Base-by-base conservation (phyloP, 1,140 invertebrate species). In the Drosophila subobscura region DNA sequence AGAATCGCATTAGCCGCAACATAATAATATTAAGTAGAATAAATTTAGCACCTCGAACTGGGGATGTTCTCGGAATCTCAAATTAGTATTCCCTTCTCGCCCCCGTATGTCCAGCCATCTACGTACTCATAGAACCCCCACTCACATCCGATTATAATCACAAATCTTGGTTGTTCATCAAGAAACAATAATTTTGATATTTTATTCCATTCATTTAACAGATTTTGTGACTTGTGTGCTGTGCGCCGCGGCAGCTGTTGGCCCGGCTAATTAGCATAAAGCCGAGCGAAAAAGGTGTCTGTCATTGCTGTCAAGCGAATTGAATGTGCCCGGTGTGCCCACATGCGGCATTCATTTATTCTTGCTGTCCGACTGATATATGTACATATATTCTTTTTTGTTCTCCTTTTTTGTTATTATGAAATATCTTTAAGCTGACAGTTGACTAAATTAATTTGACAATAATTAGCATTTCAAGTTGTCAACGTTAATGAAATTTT, bases 381-480 rank as follows among this genome's bases (percentile, higher is more conserved):
- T 47, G 40, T 49, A 20, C 16, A 49, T 33, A 40, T 74, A 56
- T 81, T 68, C 57, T 57, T 59, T 85, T 84, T 68, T 78, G 64
- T 61, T 59, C 63, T 60, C 58, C 58, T 73, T 73, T 59, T 45
- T 63, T 72, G 64, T 77, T 66, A 33, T 73, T 74, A 78, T 66
- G 50, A 78, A 65, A 75, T 75, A 77, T 71, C 79, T 89, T 90
- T 90, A 89, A 90, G 89, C 81, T 89, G 89, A 91, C 89, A 91
- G 85, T 74, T 77, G 81, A 89, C 89, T 91, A 91, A 91, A 91
- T 91, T 89, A 91, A 91, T 91, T 91, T 91, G 89, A 91, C 89
- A 91, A 91, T 91, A 91, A 91, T 91, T 91, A 91, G 85, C 89
- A 91, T 91, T 91, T 91, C 89, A 91, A 89, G 81, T 90, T 91